Base-by-base conservation (phyloP, 2,888 invertebrate genomes). In the Corythucha ciliata region DNA sequence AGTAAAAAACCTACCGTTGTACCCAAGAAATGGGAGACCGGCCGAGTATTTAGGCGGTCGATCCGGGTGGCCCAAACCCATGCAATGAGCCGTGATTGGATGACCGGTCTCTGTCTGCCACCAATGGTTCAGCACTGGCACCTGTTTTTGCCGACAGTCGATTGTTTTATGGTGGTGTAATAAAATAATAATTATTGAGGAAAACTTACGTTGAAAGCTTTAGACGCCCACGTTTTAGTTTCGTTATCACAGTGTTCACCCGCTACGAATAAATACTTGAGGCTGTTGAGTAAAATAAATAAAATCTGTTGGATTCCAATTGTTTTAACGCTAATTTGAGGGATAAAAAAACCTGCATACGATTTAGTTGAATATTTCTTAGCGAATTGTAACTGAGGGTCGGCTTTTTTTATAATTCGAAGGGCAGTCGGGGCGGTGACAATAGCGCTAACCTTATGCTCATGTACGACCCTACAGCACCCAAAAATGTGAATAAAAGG, bases 61-160 rank as follows among this genome's bases (percentile, higher is more conserved):
- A 0, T 86, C 84, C 63, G 74, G 79, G 33, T 83, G 78, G 0
- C 78, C 80, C 34, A 87, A 77, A 0, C 89, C 92, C 7, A 85
- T 65, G 64, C 88, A 88, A 0, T 84, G 80, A 0, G 89, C 83
- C 0, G 91, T 88, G 51, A 94, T 85, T 0, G 91, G 81, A 54
- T 89, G 88, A 0, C 93, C 93, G 0, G 89, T 86, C 70, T 94
- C 94, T 2, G 94, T 93, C 72, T 94, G 94, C 93, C 94, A 94
- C 92, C 92, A 94, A 68, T 94, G 87, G 67, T 94, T 93, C 47
- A 91, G 67, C 3, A 90, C 75, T 0, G 87, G 85, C 7, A 81
- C 69, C 66, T 66, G 10, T 20, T 29, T 14, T 29, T 29, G 29
- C 10, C 29, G n/a, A 12, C 10, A 12, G 29, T 29, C 29, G 29